phyloP scores from a whole-genome alignment of 2,888 invertebrate species.

The Fabriciana adippe region DNA sequence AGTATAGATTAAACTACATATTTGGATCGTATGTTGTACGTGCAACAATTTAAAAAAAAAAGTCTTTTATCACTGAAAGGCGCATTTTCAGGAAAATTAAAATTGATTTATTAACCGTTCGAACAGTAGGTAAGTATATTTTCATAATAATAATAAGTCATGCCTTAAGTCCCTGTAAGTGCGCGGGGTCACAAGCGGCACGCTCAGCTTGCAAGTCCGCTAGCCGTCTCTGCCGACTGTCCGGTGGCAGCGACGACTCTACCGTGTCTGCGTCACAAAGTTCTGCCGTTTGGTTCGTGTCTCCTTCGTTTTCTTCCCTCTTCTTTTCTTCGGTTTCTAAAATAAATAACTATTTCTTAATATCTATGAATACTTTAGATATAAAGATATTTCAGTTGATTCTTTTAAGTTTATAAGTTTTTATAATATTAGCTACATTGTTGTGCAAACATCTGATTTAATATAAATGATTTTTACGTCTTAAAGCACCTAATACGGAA shows the following conservation, averaged over 20 bases:
- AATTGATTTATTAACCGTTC: too few species aligned
- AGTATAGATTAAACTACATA: too few species aligned
- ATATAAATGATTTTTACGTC: neutral
- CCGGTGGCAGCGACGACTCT: slow-evolving; percentile 86
- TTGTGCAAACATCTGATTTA: neutral
- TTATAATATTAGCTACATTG: neutral
- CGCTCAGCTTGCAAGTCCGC: slow-evolving; percentile 87
- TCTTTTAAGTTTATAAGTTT: neutral
- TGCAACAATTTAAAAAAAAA: too few species aligned
- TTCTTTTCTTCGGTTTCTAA: slow-evolving; percentile 69
- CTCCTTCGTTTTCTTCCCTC: slow-evolving; percentile 75
- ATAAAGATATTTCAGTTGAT: too few species aligned
- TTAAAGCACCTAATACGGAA: neutral
- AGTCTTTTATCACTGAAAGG: too few species aligned
- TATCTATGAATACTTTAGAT: too few species aligned
- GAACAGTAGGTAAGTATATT: too few species aligned
- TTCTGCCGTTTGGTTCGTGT: slow-evolving; percentile 79
- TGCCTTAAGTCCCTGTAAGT: slow-evolving; percentile 86
- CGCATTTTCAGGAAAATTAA: too few species aligned
- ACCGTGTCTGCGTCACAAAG: slow-evolving; percentile 85
- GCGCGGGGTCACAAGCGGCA: slow-evolving; percentile 91
- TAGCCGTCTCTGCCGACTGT: slow-evolving; percentile 85
- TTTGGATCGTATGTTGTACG: too few species aligned
- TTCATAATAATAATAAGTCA: neutral
- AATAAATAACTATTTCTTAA: neutral